Conservation (phyloP, 2,888 invertebrate genomes). For the Orthonychiurus folsomi region DNA sequence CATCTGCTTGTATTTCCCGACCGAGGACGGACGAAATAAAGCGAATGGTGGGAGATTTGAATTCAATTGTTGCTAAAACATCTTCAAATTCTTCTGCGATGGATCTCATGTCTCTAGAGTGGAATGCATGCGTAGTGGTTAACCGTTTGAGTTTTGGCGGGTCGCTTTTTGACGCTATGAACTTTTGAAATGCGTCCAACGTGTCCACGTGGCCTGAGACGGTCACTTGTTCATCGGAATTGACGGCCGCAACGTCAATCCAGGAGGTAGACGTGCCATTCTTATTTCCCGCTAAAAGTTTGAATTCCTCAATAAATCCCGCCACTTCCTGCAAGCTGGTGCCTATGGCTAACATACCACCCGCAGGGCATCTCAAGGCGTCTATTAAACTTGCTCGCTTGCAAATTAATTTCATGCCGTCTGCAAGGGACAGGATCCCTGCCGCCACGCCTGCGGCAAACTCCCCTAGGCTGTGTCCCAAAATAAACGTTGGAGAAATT, state of each 20-base stretch:
- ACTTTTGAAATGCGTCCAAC: neutral
- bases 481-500: neutral
- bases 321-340: neutral
- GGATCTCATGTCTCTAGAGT: neutral
- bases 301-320: neutral
- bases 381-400: neutral
- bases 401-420: slow-evolving; percentile 7
- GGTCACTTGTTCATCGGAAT: neutral
- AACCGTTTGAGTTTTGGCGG: neutral
- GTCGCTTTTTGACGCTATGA: neutral
- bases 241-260: slow-evolving; percentile 2
- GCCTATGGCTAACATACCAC: neutral
- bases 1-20: neutral
- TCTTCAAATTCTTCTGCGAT: neutral
- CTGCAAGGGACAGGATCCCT: slow-evolving; percentile 4
- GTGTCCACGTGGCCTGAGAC: neutral
- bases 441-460: slow-evolving; percentile 11
- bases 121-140: neutral
- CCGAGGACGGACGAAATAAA: neutral
- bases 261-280: neutral
- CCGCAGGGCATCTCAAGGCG: neutral
- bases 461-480: slow-evolving; percentile 12
- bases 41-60: neutral
- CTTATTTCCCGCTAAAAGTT: neutral
- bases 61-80: neutral